Evolutionary conservation across 2,888 invertebrate species (phyloP).

Genomic region (Endotricha flammealis): DNA sequence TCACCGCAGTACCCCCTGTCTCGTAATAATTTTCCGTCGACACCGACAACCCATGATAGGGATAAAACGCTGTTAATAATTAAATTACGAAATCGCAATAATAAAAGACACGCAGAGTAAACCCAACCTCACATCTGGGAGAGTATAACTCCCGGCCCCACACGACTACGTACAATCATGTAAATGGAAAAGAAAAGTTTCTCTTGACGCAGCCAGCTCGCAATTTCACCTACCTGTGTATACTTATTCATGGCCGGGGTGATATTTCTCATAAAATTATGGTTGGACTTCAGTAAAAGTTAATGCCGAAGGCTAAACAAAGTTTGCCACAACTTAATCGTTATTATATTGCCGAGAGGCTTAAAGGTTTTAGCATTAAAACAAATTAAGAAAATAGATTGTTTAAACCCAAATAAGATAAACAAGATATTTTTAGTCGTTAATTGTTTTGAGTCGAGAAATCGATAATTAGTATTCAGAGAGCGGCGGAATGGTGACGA

Average conservation of each 20-base stretch:
- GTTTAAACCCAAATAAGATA: too few species aligned
- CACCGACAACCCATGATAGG: conserved; percentile 32
- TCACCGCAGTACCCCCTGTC: conserved; percentile 27
- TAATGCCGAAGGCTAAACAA: conserved; percentile 12
- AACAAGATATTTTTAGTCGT: too few species aligned
- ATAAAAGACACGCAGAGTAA: conserved; percentile 26
- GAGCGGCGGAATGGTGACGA: conserved; percentile 14
- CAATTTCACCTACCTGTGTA: neutral
- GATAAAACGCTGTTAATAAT: conserved; percentile 47
- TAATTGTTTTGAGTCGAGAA: too few species aligned
- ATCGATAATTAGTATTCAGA: too few species aligned
- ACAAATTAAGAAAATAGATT: too few species aligned
- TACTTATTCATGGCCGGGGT: conserved; percentile 13
- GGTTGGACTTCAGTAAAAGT: conserved; percentile 6
- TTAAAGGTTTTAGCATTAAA: conserved; percentile 14
- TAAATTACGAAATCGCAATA: conserved; percentile 41
- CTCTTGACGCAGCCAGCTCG: neutral
- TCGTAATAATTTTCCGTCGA: conserved; percentile 32
- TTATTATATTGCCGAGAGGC: conserved; percentile 20
- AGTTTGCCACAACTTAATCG: conserved; percentile 33
- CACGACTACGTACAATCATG: conserved; percentile 18
- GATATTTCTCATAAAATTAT: conserved; percentile 17
- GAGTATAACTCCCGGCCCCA: conserved; percentile 17
- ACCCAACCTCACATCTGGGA: conserved; percentile 13
- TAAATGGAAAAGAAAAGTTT: conserved; percentile 21